These are phyloP conservation scores for Lasioglossum lativentre DNA, from an alignment of 2,888 invertebrate genomes.

Conservation along the genomic window DNA sequence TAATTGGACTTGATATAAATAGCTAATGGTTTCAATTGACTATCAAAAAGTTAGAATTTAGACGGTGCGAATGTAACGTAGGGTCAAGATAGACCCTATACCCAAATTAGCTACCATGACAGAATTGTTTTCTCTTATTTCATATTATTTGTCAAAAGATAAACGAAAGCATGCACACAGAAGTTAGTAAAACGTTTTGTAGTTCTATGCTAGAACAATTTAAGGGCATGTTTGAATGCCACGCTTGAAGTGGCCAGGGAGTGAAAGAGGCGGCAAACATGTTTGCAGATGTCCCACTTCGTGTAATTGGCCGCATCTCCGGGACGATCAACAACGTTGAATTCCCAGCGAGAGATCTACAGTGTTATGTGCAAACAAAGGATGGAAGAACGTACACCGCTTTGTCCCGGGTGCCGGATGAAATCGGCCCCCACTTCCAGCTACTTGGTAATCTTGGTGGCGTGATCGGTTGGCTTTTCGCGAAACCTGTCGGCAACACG, in stretches of 20 bases:
- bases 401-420: slow-evolving; percentile 91
- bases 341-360: slow-evolving; percentile 92
- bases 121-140: too few species aligned
- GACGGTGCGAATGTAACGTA: background rate
- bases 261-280: background rate
- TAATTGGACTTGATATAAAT: background rate
- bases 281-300: slow-evolving; percentile 90
- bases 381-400: slow-evolving; percentile 97
- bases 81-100: too few species aligned
- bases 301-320: slow-evolving; percentile 95
- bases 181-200: background rate
- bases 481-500: slow-evolving; percentile 90
- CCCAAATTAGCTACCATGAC: too few species aligned
- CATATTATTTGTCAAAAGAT: background rate
- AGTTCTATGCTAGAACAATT: background rate
- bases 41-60: background rate
- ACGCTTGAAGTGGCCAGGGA: background rate
- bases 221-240: background rate
- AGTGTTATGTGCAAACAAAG: slow-evolving; percentile 95
- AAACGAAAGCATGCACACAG: background rate
- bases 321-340: slow-evolving; percentile 92
- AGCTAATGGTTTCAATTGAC: background rate
- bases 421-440: slow-evolving; percentile 92
- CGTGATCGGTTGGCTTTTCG: slow-evolving; percentile 97
- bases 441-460: slow-evolving; percentile 93